Base-by-base conservation (phyloP, 2,113 vertebrate species). In the Coracopsis vasa region DNA sequence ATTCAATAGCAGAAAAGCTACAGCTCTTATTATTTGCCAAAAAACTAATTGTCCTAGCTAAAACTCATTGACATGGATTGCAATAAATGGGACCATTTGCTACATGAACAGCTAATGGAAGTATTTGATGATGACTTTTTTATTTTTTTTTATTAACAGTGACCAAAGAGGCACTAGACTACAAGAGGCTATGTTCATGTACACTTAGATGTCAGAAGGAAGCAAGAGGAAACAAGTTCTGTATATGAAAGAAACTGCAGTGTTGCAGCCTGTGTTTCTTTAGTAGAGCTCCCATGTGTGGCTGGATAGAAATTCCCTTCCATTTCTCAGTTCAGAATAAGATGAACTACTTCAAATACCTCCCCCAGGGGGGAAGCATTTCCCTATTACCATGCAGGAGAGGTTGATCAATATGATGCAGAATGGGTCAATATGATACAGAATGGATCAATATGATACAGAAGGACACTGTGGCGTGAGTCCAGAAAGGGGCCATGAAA, bases 381-480 rank as follows among this genome's bases (percentile, higher is more conserved):
- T 58, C 42, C 37, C 16, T 42, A 2, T 48, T 53, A 13, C 23
- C 39, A 21, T 13, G 54, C 33, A 50, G 33, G 27, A 90, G 78
- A 84, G 17, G 6, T 1, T 31, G 9, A 42, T 33, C 24, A 45
- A 7, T 9, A 12, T 5, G 3, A 69, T 13, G 33, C 3, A 70
- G 44, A 61, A 35, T 0, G 1, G 33, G 56, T 15, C 24, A 45
- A 7, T 9, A 12, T 5, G 3, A 69, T 13, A n/a, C 3, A 70
- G 44, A 61, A 35, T 0, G 1, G 33, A 33, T 15, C n/a, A n/a
- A n/a, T n/a, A n/a, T n/a, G n/a, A n/a, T n/a, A n/a, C n/a, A 58
- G 54, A 58, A 58, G 21, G 33, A 58, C 56, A 58, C 24, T 58
- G 5, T 66, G 45, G 29, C 45, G n/a, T 12, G 17, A 27, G 18